These are phyloP conservation scores for Acrocyrtus sp. DNA, from an alignment of 2,888 invertebrate species.

Conservation along the genomic window DNA sequence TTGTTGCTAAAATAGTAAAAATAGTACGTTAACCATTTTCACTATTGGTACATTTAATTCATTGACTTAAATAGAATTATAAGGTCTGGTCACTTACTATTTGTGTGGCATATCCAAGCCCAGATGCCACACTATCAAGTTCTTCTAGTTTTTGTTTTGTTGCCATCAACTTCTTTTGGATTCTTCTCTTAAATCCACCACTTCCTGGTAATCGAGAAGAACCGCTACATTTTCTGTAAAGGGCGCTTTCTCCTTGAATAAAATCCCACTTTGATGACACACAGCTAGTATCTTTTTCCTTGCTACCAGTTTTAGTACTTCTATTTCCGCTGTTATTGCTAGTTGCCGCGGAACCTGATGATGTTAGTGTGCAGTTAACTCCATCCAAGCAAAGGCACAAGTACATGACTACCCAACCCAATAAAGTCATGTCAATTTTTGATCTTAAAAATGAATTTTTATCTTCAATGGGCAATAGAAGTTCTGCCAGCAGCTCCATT, in stretches of 20 bases:
- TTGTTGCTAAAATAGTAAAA: slow-evolving; percentile 16
- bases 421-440: slow-evolving; percentile 74
- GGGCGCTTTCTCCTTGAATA: slow-evolving; percentile 78
- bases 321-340: slow-evolving; percentile 4
- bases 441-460: slow-evolving; percentile 67
- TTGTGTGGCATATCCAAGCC: slow-evolving; percentile 52
- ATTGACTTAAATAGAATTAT: not conserved
- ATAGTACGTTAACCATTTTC: not conserved
- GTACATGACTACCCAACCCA: slow-evolving; percentile 82
- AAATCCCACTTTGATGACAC: slow-evolving; percentile 83
- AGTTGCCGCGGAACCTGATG: slow-evolving; percentile 14
- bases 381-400: slow-evolving; percentile 77
- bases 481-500: slow-evolving; percentile 64
- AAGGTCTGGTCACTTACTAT: slow-evolving; percentile 15
- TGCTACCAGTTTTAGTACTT: slow-evolving; percentile 17
- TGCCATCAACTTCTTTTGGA: slow-evolving; percentile 62
- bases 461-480: slow-evolving; percentile 63
- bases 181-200: slow-evolving; percentile 56
- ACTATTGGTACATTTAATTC: not conserved
- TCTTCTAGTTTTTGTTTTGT: slow-evolving; percentile 63
- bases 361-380: slow-evolving; percentile 53
- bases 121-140: slow-evolving; percentile 60
- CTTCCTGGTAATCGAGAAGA: slow-evolving; percentile 46
- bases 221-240: slow-evolving; percentile 52
- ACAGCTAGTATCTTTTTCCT: slow-evolving; percentile 52